Conservation (phyloP, 1,140 invertebrate species). For the Pachypsylla venusta region DNA sequence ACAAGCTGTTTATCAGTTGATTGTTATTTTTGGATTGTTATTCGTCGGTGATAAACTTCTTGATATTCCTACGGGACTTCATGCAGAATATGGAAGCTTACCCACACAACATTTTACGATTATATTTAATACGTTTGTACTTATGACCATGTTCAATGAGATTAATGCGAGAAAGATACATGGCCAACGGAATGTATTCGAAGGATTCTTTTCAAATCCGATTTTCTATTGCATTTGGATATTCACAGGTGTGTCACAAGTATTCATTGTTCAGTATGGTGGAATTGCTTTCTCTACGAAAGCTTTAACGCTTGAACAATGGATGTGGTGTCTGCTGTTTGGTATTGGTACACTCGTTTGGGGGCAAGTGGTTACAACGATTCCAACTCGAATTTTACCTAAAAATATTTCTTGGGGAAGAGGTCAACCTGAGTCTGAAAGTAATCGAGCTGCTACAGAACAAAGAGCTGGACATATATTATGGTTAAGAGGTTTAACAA, state of each 20-base stretch:
- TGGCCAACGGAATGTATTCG: constrained; percentile 93
- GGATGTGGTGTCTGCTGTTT: constrained; percentile 98
- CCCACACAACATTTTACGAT: constrained; percentile 95
- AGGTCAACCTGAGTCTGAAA: constrained; percentile 59
- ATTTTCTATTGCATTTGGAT: constrained; percentile 98
- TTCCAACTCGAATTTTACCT: constrained; percentile 90
- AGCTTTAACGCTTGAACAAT: constrained; percentile 81
- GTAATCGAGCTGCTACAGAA: constrained; percentile 69
- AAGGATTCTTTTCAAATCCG: constrained; percentile 91
- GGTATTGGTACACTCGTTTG: constrained; percentile 90
- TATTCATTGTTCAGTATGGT: constrained; percentile 93
- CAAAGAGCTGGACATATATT: constrained; percentile 87
- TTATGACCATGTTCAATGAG: constrained; percentile 99
- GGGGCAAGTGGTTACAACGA: constrained; percentile 92
- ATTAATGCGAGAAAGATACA: constrained; percentile 99
- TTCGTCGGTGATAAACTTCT: constrained; percentile 79
- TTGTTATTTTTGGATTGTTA: constrained; percentile 83
- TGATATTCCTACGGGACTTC: constrained; percentile 77
- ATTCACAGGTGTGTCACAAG: constrained; percentile 77
- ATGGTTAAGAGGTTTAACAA: constrained; percentile 95
- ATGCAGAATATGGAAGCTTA: constrained; percentile 38
- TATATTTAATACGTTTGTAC: constrained; percentile 98
- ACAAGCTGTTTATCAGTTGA: constrained; percentile 90
- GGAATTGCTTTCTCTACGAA: constrained; percentile 92
- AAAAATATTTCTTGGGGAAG: constrained; percentile 89